A percentile compares a stretch with the other conserved stretches of the same genome.
phyloP scores from a whole-genome alignment of 2,113 vertebrate genomes.

The Phalacrocorax carbo region DNA sequence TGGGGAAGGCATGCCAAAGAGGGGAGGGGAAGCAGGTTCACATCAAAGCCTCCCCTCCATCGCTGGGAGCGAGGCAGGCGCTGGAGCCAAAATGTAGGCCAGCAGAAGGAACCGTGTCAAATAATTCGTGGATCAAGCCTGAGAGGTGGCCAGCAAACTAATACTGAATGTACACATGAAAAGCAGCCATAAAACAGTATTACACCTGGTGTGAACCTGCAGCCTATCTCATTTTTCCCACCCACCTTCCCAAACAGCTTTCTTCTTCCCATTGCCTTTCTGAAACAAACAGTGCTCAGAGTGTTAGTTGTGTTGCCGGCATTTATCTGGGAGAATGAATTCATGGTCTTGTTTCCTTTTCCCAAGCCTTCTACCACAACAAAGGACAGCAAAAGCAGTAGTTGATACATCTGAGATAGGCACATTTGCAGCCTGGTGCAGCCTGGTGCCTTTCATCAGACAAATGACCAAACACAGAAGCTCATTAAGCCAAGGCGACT shows the following conservation, averaged over 20 bases:
- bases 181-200: background rate
- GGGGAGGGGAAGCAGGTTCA: background rate
- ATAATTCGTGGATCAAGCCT: background rate
- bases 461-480: background rate
- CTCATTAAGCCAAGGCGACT: background rate
- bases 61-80: background rate
- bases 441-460: background rate
- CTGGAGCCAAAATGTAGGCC: background rate
- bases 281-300: background rate
- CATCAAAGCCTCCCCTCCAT: conserved; percentile 38
- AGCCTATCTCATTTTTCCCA: background rate
- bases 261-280: background rate
- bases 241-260: background rate
- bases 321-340: background rate
- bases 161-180: background rate
- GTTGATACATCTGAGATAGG: background rate
- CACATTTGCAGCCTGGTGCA: background rate
- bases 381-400: background rate
- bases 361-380: background rate
- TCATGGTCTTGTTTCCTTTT: background rate
- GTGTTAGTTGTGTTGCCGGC: background rate
- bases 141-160: background rate
- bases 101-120: background rate
- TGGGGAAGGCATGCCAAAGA: background rate
- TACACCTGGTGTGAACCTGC: background rate